Base-by-base conservation (phyloP, 2,888 invertebrate species). In the Zele albiditarsus region DNA sequence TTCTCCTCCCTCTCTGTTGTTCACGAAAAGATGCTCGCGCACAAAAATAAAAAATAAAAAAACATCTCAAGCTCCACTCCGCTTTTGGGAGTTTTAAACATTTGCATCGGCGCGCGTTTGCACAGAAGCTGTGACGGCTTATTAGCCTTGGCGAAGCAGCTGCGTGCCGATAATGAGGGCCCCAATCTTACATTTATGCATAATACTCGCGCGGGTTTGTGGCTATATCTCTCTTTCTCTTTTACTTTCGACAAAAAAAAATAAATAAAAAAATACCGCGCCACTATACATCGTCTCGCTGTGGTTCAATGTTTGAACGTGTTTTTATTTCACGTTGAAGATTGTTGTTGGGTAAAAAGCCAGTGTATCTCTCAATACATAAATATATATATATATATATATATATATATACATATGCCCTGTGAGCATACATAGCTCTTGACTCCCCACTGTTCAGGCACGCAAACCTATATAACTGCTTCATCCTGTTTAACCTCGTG, bases 101-200 rank as follows among this genome's bases (percentile, higher is more conserved):
- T 85, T 85, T 84, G 86, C 85, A 85, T 85, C 81, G 81, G 78
- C 78, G 75, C 79, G 80, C 82, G 81, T 84, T 86, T 85, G 82
- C 82, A 86, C 87, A 86, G 87, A 83, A 87, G 87, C 86, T 85
- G 85, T 85, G 87, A 85, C 85, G 85, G 87, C 87, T 87, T 87
- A 87, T 87, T 87, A 87, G 86, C 82, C 80, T 80, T 77, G 81
- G 78, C 5, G 53, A 78, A 85, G 87, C 87, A 87, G 87, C 86
- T 87, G 86, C 86, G 85, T 87, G 87, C 84, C 79, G 83, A 83
- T 87, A 85, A 87, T 86, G 87, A 87, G 86, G 82, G 76, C 83
- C 84, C 83, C 84, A 83, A 86, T 86, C 86, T 82, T 73, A 79
- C 79, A 77, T 83, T 85, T 83, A 82, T 82, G 82, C 82, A 84